Percentiles rank a stretch among this genome's conserved stretches.
phyloP scores from a whole-genome alignment of 2,797 vertebrate genomes.

The Sphaeramia orbicularis region DNA sequence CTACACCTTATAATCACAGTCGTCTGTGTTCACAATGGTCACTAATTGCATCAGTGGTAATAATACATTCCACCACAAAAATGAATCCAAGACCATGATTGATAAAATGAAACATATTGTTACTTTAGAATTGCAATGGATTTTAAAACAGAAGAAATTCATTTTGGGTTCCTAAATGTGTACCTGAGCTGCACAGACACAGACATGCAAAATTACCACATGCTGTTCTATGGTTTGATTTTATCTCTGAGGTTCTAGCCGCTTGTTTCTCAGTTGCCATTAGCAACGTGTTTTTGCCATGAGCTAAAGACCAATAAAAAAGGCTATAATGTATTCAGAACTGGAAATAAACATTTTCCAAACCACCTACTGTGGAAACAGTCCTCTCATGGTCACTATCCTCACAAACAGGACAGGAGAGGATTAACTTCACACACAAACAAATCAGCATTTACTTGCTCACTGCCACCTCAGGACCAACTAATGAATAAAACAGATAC shows the following conservation, averaged over 20 bases:
- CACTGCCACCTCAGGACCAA: background rate
- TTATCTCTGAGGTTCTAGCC: background rate
- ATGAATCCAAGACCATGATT: too few species aligned
- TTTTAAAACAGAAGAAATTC: too few species aligned
- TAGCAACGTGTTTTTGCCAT: constrained; percentile 27
- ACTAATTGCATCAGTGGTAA: background rate
- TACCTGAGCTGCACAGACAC: background rate
- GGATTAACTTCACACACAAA: constrained; percentile 13
- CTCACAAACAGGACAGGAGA: constrained; percentile 11
- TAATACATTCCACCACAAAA: too few species aligned
- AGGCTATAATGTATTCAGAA: constrained; percentile 24
- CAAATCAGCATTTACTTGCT: background rate
- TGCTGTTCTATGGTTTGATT: background rate
- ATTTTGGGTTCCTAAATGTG: too few species aligned
- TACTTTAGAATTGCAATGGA: too few species aligned
- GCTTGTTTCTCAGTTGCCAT: constrained; percentile 43
- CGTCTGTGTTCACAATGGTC: background rate
- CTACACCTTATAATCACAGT: too few species aligned
- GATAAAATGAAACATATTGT: too few species aligned
- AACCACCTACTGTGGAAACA: constrained; percentile 35
- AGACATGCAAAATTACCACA: constrained; percentile 9
- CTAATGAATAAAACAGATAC: constrained; percentile 12
- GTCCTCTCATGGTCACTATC: constrained; percentile 13
- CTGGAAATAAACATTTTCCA: constrained; percentile 30
- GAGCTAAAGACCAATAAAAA: constrained; percentile 22